Conservation (phyloP, 1,140 invertebrate genomes). For the Drosophila seguyi region DNA sequence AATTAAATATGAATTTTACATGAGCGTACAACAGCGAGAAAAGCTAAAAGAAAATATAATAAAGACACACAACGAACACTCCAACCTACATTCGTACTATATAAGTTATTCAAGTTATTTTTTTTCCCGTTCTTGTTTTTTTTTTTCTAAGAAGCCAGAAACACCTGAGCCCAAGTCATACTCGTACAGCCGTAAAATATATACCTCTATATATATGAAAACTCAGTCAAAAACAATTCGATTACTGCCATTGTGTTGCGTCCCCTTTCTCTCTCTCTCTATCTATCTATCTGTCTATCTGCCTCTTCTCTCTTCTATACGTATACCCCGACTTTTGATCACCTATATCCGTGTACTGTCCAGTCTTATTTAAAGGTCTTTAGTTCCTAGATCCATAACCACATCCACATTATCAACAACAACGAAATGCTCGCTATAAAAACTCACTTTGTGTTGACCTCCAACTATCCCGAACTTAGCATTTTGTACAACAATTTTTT, state of each 20-base stretch:
- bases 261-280: constrained; percentile 42
- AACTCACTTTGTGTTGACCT: constrained; percentile 57
- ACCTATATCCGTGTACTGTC: constrained; percentile 52
- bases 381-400: constrained; percentile 31
- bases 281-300: constrained; percentile 33
- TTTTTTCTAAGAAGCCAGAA: constrained; percentile 45
- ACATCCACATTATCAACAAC: constrained; percentile 40
- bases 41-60: constrained; percentile 26
- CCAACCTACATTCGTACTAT: constrained; percentile 52
- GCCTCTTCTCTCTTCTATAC: constrained; percentile 26
- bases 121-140: constrained; percentile 21
- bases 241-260: constrained; percentile 68
- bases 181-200: constrained; percentile 40
- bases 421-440: constrained; percentile 49
- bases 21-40: constrained; percentile 42
- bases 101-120: constrained; percentile 54
- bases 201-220: constrained; percentile 34
- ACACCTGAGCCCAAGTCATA: constrained; percentile 59
- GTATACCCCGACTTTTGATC: constrained; percentile 44
- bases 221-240: constrained; percentile 51
- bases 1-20: constrained; percentile 71
- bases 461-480: constrained; percentile 57
- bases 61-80: constrained; percentile 42
- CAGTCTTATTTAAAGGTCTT: constrained; percentile 37
- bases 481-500: constrained; percentile 65